Base-by-base conservation (phyloP, 2,113 vertebrate genomes). In the Xiphophorus maculatus region DNA sequence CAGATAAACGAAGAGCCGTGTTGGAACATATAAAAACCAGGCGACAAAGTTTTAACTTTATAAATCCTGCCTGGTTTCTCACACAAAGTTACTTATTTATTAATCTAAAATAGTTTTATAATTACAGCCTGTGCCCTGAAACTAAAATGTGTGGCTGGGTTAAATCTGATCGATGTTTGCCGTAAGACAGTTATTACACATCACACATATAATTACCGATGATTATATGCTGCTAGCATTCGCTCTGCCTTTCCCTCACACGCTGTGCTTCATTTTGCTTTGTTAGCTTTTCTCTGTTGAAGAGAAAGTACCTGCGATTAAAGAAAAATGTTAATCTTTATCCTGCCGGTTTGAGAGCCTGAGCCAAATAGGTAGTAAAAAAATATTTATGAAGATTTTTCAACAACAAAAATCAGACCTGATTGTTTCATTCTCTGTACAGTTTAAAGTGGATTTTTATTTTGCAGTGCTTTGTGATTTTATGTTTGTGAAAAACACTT, bases 121-220 rank as follows among this genome's bases (percentile, higher is more conserved):
- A 11, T 7, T 48, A 48, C 17, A 48, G 17, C 5, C 44, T 58
- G 8, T 17, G 51, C 3, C n/a, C n/a, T 4, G 27, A 74, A 71
- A 28, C 71, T 73, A 48, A 83, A 80, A 73, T 81, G 66, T n/a
- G 22, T 25, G 33, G 19, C 33, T 22, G 67, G 69, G 60, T 73
- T 66, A 71, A 72, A 58, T n/a, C 19, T 58, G 51, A 58, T 28
- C 80, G 63, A 62, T 19, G 35, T 17, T 68, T 64, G 65, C 81
- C 11, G 3, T 33, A 11, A 80, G 80, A 81, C 37, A 79, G 32
- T 71, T 69, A 71, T 76, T 58, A 62, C 12, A 58, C 14, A 22
- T 44, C 28, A 83, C 65, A 88, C 73, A 61, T 87, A 82, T 89
- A 89, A 90, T 91, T 88, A 91, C 88, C 73, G 73, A 19, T 15